Conservation (phyloP, 37 sponge, comb jelly and placozoan species). For the Cladorhizidae sp. region DNA sequence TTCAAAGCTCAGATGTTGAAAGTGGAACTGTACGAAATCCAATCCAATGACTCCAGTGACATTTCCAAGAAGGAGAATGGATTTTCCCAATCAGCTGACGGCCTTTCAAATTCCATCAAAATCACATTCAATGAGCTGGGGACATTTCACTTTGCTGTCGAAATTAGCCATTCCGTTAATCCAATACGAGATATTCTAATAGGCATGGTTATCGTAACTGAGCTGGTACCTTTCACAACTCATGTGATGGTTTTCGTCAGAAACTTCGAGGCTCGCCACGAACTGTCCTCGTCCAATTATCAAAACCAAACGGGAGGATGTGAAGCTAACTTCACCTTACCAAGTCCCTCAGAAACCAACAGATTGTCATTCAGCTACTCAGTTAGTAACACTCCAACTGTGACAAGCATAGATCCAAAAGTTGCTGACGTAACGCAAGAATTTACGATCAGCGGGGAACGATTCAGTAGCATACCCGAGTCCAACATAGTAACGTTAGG, state of each 20-base stretch:
- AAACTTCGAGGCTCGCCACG: background rate
- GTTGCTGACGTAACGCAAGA: background rate
- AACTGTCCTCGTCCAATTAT: background rate
- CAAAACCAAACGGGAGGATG: background rate
- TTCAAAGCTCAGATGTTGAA: background rate
- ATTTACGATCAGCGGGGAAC: conserved; percentile 17
- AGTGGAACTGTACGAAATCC: conserved; percentile 17
- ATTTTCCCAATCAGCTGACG: background rate
- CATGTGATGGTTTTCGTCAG: background rate
- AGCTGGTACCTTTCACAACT: no score
- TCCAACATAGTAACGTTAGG: conserved; percentile 34
- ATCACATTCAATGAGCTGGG: conserved; percentile 27
- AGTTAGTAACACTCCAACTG: conserved; percentile 44
- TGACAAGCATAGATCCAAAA: conserved; percentile 23
- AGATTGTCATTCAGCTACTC: background rate
- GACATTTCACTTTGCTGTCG: conserved; percentile 22
- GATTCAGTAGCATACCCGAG: background rate
- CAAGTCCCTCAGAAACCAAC: background rate
- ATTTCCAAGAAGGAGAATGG: background rate
- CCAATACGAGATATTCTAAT: background rate
- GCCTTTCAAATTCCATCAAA: background rate
- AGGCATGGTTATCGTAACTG: conserved; percentile 10
- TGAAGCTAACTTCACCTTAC: background rate
- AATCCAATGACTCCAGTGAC: background rate
- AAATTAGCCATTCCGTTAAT: no score